These are phyloP conservation scores for Amphiura filiformis DNA, from an alignment of 35 echinoderm and acorn worm species.

Conservation along the genomic window DNA sequence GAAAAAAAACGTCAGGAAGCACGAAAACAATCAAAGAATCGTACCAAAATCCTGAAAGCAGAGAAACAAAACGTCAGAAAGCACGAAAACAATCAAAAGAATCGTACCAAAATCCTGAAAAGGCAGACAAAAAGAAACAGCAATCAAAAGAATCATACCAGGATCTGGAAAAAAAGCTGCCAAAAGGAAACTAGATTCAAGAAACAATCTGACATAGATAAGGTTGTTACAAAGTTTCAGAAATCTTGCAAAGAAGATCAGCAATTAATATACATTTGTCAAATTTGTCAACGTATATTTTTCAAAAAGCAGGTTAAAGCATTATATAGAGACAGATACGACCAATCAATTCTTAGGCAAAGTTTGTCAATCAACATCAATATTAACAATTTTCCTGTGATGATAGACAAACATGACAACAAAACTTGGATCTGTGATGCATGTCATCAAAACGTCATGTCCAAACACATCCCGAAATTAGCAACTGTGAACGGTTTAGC, in stretches of 20 bases:
- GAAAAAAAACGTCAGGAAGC: not conserved
- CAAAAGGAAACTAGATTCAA: not conserved
- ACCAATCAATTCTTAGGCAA: not conserved
- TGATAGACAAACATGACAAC: not conserved
- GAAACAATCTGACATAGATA: constrained; percentile 5
- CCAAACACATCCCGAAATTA: not conserved
- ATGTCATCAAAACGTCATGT: not conserved
- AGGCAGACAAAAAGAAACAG: no score
- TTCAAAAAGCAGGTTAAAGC: not conserved
- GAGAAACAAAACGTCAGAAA: not conserved
- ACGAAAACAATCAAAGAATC: no score
- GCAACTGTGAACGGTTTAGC: constrained; percentile 18
- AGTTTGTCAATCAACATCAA: not conserved
- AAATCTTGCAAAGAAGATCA: not conserved
- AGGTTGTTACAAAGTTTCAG: not conserved
- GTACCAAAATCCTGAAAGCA: not conserved
- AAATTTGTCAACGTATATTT: not conserved
- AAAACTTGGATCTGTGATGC: not conserved
- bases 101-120: not conserved
- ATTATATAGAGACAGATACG: not conserved
- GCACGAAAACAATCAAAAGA: not conserved
- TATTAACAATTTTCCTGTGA: no score
- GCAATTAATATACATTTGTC: constrained; percentile 4
- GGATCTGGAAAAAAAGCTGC: not conserved
- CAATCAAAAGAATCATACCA: no score